Evolutionary conservation across 2,113 vertebrate genomes (phyloP).

Genomic region (Lontra canadensis): DNA sequence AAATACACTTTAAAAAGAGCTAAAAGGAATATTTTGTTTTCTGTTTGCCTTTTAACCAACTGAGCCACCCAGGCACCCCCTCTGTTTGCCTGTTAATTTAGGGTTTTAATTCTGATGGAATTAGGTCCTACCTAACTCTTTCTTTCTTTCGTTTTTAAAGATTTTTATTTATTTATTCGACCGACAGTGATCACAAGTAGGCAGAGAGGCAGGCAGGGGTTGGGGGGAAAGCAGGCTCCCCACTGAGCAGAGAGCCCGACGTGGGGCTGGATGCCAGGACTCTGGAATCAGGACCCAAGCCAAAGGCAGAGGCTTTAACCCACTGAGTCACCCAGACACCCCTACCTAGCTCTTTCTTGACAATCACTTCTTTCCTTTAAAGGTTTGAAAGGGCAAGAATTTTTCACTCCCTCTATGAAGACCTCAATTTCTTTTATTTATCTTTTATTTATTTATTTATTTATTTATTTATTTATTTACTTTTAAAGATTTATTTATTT

Average conservation of each 20-base stretch:
- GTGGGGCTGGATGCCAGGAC: no score
- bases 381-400: neutral
- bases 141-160: neutral
- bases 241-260: no score
- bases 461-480: neutral
- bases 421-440: neutral
- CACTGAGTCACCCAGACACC: no score
- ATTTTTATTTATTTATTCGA: no score
- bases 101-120: neutral
- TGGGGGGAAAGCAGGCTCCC: no score
- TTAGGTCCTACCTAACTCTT: neutral
- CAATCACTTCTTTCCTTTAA: neutral
- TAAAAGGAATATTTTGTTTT: neutral
- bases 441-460: neutral
- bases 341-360: neutral
- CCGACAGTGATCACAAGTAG: no score
- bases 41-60: neutral
- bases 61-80: neutral
- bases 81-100: neutral
- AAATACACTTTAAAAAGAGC: neutral
- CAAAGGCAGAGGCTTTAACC: no score
- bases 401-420: neutral
- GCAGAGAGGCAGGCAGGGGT: no score
- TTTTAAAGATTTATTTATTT: neutral
- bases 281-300: no score